Evolutionary conservation across 2,113 vertebrate genomes (phyloP).

Genomic region (Rhea americana): DNA sequence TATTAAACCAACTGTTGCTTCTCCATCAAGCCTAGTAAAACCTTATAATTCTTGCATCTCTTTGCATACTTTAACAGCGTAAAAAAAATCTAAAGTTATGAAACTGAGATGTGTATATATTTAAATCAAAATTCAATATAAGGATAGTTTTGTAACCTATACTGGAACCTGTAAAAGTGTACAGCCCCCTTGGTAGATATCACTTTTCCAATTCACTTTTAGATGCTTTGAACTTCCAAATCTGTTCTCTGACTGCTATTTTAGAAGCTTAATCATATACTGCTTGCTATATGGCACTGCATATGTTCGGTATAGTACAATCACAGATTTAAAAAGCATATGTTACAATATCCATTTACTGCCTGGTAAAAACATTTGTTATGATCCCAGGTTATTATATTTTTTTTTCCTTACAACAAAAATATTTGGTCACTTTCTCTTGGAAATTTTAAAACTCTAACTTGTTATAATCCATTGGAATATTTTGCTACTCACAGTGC

Average conservation of each 20-base stretch:
- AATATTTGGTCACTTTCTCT: background rate
- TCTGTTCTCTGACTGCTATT: background rate
- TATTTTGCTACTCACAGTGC: conserved; percentile 7
- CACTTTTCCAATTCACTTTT: background rate
- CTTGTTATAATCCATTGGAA: background rate
- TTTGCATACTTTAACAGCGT: background rate
- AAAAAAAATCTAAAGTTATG: background rate
- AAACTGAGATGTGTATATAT: background rate
- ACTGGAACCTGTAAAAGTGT: background rate
- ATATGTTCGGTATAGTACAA: background rate
- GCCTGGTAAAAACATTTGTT: conserved; percentile 23
- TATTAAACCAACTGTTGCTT: conserved; percentile 76
- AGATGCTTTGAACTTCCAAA: background rate
- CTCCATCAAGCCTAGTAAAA: background rate
- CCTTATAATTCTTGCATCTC: background rate
- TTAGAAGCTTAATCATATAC: conserved; percentile 21
- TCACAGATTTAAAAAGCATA: conserved; percentile 27
- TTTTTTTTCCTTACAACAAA: background rate
- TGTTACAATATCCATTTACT: background rate
- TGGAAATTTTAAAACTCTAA: conserved; percentile 27
- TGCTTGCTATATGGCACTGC: background rate
- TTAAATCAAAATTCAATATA: background rate
- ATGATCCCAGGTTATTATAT: background rate
- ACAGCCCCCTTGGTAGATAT: background rate
- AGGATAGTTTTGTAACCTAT: background rate